These are phyloP conservation scores for Matsumurasca onukii DNA, from an alignment of 1,140 invertebrate species.

Conservation along the genomic window DNA sequence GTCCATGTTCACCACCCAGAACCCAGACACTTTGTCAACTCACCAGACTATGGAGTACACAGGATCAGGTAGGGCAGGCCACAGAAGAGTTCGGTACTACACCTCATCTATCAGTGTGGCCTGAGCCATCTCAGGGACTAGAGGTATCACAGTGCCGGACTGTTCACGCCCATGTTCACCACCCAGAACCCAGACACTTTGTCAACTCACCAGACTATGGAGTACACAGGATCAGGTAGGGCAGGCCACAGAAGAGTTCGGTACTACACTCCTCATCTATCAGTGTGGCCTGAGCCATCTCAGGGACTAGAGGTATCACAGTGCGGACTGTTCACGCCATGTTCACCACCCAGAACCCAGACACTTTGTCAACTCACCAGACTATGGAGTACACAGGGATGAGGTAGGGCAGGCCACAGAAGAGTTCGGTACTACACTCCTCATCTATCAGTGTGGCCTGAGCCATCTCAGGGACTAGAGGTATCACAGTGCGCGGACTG, in stretches of 20 bases:
- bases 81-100: conserved; percentile 66
- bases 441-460: conserved; percentile 51
- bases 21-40: conserved; percentile 53
- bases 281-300: conserved; percentile 51
- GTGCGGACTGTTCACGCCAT: conserved; percentile 65
- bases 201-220: conserved; percentile 41
- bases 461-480: conserved; percentile 55
- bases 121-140: conserved; percentile 57
- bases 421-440: conserved; percentile 64
- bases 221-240: conserved; percentile 40
- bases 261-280: conserved; percentile 61
- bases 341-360: too few species aligned
- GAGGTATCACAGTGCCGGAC: conserved; percentile 59
- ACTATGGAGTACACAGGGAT: conserved; percentile 41
- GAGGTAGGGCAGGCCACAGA: conserved; percentile 63
- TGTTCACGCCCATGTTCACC: conserved; percentile 66
- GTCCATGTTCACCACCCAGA: conserved; percentile 74
- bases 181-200: too few species aligned
- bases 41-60: conserved; percentile 41
- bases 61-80: conserved; percentile 54
- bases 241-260: conserved; percentile 70
- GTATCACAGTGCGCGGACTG: conserved; percentile 64
- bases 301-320: conserved; percentile 57
- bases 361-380: too few species aligned
- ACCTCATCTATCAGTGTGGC: conserved; percentile 55